Percentiles rank a stretch among this genome's conserved stretches.
These are phyloP conservation scores for Brachyistius frenatus DNA, from an alignment of 2,113 vertebrate species.

Conservation along the genomic window DNA sequence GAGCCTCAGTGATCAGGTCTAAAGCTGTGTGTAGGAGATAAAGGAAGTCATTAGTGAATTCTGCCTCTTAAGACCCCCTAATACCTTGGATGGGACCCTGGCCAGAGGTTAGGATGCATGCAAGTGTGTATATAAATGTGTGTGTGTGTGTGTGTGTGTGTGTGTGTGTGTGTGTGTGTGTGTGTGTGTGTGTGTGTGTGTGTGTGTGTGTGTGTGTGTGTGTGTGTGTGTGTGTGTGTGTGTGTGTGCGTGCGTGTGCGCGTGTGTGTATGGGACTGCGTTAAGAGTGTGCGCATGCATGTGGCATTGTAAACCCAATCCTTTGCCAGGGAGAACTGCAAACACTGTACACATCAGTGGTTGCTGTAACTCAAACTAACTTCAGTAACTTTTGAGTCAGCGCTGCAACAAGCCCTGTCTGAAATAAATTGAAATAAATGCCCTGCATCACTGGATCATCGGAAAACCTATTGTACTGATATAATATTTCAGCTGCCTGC, in stretches of 20 bases:
- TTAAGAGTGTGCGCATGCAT: not conserved
- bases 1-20: slow-evolving; percentile 74
- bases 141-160: slow-evolving; percentile 23
- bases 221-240: not conserved
- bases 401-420: slow-evolving; percentile 43
- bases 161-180: slow-evolving; percentile 9
- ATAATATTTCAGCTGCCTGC: slow-evolving; percentile 57
- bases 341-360: slow-evolving; percentile 55
- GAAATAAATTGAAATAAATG: slow-evolving; percentile 71
- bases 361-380: slow-evolving; percentile 52
- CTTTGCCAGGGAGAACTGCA: slow-evolving; percentile 37
- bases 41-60: slow-evolving; percentile 81
- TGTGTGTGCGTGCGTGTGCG: slow-evolving; percentile 10
- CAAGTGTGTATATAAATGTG: slow-evolving; percentile 31
- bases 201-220: not conserved
- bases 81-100: slow-evolving; percentile 77
- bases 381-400: slow-evolving; percentile 61
- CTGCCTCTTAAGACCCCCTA: slow-evolving; percentile 78
- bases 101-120: slow-evolving; percentile 67
- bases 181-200: slow-evolving; percentile 32
- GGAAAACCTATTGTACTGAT: slow-evolving; percentile 56
- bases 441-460: slow-evolving; percentile 48
- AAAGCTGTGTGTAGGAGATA: slow-evolving; percentile 80
- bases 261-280: not conserved
- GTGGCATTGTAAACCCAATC: slow-evolving; percentile 42